Base-by-base conservation (phyloP, 2,888 invertebrate species). In the Trichopoda pennipes region DNA sequence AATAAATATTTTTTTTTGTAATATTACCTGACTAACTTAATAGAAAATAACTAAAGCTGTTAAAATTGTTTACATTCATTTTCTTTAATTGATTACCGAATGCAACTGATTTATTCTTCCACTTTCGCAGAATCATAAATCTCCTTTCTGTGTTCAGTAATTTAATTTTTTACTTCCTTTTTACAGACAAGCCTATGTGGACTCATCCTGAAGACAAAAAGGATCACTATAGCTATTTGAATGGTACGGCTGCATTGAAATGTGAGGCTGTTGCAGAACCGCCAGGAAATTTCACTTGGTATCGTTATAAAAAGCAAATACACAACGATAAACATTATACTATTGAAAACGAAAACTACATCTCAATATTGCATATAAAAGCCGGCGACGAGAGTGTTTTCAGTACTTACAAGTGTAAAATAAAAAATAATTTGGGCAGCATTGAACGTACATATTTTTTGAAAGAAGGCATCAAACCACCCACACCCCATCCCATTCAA, bases 241-340 rank as follows among this genome's bases (percentile, higher is more conserved):
- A 92, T 51, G 93, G 94, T 19, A 90, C 89, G 38, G 93, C 92
- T 3, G 93, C 93, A 87, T 90, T 94, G 78, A 92, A 92, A 16
- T 94, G 94, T 89, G 90, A 92, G 86, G 93, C 92, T 69, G 91
- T 92, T 81, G 93, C 92, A 7, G 92, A 92, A 86, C 93, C 93
- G 0, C 90, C 91, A 17, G 92, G 93, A n/a, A 91, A 90, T 63
- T 93, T 93, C 85, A 91, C 91, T 63, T 93, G 93, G 93, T 88
- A 87, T 70, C 90, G 89, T 72, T 87, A 88, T 78, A 87, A 90
- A 85, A 89, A 90, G 85, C 86, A 88, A 55, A 74, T 90, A 79
- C 87, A 88, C 86, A 88, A 88, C 81, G 87, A 89, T 74, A 86
- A 88, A 84, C 81, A 85, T 76, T 87, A 90, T 85, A 85, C 84